These are phyloP conservation scores for Garrulus glandarius DNA, from an alignment of 2,797 vertebrate genomes.

Conservation along the genomic window DNA sequence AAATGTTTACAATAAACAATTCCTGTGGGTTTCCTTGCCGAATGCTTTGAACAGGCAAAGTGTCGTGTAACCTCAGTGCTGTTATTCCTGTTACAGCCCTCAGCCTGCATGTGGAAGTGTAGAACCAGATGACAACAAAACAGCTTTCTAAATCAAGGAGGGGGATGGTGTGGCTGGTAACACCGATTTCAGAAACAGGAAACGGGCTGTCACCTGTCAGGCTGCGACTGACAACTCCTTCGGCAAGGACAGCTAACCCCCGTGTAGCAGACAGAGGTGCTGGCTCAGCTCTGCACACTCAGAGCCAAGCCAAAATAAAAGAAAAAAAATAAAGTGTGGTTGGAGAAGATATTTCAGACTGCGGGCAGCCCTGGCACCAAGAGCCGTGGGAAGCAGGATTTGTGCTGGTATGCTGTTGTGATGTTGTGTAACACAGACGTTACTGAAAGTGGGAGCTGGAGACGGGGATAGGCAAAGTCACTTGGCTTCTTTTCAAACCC, in stretches of 20 bases:
- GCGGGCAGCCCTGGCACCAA: background rate
- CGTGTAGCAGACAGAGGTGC: accelerated
- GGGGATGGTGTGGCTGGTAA: background rate
- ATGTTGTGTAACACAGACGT: background rate
- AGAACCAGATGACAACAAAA: background rate
- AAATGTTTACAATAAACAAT: background rate
- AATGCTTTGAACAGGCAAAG: background rate
- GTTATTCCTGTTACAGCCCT: background rate
- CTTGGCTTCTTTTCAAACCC: background rate
- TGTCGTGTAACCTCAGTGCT: background rate
- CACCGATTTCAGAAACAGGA: background rate
- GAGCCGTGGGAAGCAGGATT: background rate
- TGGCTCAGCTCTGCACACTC: background rate
- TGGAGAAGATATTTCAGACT: background rate
- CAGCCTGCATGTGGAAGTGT: background rate
- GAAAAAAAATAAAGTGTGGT: accelerated
- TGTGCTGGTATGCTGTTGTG: background rate
- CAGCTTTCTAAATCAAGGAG: background rate
- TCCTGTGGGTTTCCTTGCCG: background rate
- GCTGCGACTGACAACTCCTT: background rate
- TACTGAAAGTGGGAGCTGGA: background rate
- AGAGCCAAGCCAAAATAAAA: background rate
- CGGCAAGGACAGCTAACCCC: background rate
- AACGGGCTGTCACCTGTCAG: background rate
- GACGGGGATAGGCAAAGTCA: background rate